Base-by-base conservation (phyloP, 2,113 vertebrate species). In the Rattus rattus region DNA sequence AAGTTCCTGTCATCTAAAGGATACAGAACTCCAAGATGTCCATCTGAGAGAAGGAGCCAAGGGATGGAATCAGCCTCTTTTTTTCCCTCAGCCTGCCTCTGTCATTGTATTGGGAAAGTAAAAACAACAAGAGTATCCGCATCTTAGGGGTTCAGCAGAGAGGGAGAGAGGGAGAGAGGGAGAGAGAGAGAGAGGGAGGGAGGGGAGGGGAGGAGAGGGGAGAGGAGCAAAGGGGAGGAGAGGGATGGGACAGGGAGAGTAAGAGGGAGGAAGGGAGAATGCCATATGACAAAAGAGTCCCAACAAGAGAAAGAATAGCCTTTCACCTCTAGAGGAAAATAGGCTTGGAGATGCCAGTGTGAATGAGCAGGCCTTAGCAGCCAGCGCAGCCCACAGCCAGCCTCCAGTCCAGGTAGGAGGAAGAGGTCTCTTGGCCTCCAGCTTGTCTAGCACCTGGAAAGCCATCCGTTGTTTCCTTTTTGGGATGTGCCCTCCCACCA, bases 121-220 rank as follows among this genome's bases (percentile, higher is more conserved):
- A 83, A 80, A 39, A 83, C 10, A n/a, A 26, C 36, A 39, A 14
- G 80, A 59, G 20, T 11, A 24, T 14, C 54, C 20, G 14, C 5
- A 17, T 10, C 19, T 36, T n/a, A 11, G 52, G 22, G 10, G 5
- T 3, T 7, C 30, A 54, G 77, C 16, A 79, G 49, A 30, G 8
- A 52, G 24, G 19, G 16, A 12, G 16, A 28, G 47, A 17, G 13
- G 14, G 43, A 77, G 28, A 33, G 10, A 4, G 1, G 26, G 5
- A 7, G 43, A 13, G 47, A 49, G 2, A 1, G 13, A 76, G 4
- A 5, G 30, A 19, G 33, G 20, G 22, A 24, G 13, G 14, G 43
- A 77, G 28, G 22, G 10, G 1, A 2, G 26, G 5, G 2, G 43
- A 13, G 47, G 2, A 2, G 13, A 76, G 4, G 2, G 30, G 10